phyloP scores from a whole-genome alignment of 2,888 invertebrate genomes.

The Spilosoma lubricipeda region DNA sequence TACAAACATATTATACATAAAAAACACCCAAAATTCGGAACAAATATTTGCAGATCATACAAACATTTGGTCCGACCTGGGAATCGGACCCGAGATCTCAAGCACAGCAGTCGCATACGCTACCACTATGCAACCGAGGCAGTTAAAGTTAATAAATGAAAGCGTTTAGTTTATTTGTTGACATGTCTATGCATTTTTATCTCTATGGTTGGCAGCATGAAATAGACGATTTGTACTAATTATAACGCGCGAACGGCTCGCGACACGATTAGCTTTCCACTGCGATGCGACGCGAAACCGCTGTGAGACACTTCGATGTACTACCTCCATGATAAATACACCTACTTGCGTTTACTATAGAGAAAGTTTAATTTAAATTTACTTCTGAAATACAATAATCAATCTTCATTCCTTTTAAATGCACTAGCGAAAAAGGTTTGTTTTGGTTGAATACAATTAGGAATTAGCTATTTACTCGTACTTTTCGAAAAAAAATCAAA shows the following conservation, averaged over 20 bases:
- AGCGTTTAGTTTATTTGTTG: neutral
- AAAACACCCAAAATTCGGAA: too few species aligned
- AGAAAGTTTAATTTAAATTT: slow-evolving; percentile 14
- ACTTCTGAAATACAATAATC: neutral
- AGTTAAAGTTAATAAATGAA: neutral
- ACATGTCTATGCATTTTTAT: slow-evolving; percentile 58
- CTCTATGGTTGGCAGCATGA: slow-evolving; percentile 60
- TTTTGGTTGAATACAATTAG: neutral
- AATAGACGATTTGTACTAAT: slow-evolving; percentile 84
- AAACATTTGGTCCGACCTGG: too few species aligned
- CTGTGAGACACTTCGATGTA: slow-evolving; percentile 41
- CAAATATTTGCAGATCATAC: too few species aligned
- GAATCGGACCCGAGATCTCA: too few species aligned
- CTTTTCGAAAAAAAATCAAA: too few species aligned
- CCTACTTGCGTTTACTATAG: slow-evolving; percentile 13
- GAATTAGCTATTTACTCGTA: too few species aligned
- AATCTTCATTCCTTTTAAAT: slow-evolving; percentile 6
- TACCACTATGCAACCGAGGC: too few species aligned
- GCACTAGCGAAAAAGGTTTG: neutral
- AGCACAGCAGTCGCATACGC: too few species aligned
- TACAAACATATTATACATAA: too few species aligned
- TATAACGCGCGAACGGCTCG: slow-evolving; percentile 83
- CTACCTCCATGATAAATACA: slow-evolving; percentile 32
- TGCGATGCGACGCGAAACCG: slow-evolving; percentile 61
- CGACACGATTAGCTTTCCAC: slow-evolving; percentile 80